Conservation (phyloP, 2,797 vertebrate genomes). For the Galaxias olidus region DNA sequence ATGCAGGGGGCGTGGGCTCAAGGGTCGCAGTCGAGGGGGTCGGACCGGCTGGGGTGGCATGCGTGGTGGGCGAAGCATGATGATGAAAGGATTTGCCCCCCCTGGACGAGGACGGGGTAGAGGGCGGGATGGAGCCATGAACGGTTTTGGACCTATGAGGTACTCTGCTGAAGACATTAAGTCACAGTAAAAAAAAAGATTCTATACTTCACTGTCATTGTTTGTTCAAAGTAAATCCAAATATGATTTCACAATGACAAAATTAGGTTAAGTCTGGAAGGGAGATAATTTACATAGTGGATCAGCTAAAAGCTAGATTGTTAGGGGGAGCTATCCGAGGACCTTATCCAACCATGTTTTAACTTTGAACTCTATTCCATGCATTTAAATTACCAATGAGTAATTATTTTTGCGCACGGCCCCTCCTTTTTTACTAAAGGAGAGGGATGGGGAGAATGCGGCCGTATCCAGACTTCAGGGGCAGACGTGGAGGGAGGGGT, state of each 20-base stretch:
- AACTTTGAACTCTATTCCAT: no score
- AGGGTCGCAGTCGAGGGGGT: conserved; percentile 58
- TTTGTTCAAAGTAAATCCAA: no score
- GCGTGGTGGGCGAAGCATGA: conserved; percentile 64
- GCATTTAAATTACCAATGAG: not conserved
- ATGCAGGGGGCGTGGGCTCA: conserved; percentile 61
- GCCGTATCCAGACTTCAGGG: conserved; percentile 73
- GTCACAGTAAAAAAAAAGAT: no score
- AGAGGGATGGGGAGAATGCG: conserved; percentile 73
- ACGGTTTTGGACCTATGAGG: conserved; percentile 74
- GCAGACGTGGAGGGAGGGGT: conserved; percentile 58
- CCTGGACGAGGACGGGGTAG: conserved; percentile 62
- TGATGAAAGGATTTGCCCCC: conserved; percentile 70
- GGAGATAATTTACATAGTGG: no score
- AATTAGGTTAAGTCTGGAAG: no score
- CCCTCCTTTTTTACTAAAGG: conserved; percentile 48
- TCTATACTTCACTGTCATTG: no score
- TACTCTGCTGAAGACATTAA: conserved; percentile 27
- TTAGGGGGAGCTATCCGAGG: no score
- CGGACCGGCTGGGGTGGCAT: conserved; percentile 55
- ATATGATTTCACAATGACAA: no score
- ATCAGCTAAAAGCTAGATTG: no score
- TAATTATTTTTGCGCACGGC: not conserved
- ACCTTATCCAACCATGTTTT: no score
- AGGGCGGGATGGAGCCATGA: conserved; percentile 59